A percentile compares a stretch with the other conserved stretches of the same genome.
These are phyloP conservation scores for Vombatus ursinus DNA, from an alignment of 2,113 vertebrate species.

Conservation along the genomic window DNA sequence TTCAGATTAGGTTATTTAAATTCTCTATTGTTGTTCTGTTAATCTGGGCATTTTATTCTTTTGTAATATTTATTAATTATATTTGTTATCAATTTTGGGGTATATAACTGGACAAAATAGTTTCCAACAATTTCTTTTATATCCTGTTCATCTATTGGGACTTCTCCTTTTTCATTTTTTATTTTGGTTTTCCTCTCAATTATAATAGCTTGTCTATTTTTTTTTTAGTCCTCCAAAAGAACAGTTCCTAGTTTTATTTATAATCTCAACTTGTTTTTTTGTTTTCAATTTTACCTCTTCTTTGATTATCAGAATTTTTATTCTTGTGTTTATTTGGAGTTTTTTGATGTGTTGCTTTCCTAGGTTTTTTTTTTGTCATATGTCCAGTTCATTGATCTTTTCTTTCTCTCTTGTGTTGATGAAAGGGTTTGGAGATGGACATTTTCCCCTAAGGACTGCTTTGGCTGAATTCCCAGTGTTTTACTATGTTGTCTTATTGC, in stretches of 20 bases:
- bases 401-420: background rate
- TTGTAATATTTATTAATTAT: background rate
- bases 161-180: background rate
- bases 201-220: background rate
- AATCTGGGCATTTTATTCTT: background rate
- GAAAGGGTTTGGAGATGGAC: background rate
- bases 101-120: background rate
- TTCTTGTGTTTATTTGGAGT: background rate
- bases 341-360: background rate
- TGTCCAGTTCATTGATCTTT: background rate
- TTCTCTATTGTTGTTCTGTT: background rate
- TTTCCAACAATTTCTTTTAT: background rate
- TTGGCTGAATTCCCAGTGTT: background rate
- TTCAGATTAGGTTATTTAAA: background rate
- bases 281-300: background rate
- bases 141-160: background rate
- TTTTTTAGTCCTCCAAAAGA: background rate
- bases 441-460: background rate
- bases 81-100: background rate
- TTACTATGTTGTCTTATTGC: background rate
- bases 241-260: background rate
- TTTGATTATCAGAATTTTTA: background rate
- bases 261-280: background rate
- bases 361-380: background rate
- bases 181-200: background rate